phyloP scores from a whole-genome alignment of 2,797 vertebrate species.

The Tokudaia muenninki region DNA sequence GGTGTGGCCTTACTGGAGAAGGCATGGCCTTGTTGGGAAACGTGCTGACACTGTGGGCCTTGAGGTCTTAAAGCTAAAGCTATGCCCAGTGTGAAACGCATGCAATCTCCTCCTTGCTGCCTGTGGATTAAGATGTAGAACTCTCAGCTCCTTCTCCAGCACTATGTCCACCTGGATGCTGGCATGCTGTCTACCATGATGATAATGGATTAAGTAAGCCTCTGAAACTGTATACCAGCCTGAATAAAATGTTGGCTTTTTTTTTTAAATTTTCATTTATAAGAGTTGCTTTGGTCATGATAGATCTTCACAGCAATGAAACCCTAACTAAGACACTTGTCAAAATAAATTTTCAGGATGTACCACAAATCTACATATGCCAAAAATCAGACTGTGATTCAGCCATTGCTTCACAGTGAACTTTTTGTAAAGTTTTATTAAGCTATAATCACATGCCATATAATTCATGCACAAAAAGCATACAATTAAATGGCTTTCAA shows the following conservation, averaged over 20 bases:
- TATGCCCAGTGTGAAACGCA: background rate
- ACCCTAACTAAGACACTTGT: background rate
- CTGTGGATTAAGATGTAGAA: background rate
- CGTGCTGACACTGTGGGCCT: background rate
- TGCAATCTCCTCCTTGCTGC: background rate
- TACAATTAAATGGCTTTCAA: constrained; percentile 6
- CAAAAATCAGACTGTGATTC: background rate
- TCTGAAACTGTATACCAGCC: background rate
- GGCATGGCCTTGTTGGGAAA: background rate
- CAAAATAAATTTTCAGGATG: background rate
- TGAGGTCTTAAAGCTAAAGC: background rate
- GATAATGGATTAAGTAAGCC: background rate
- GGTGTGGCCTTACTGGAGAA: background rate
- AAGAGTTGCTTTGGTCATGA: background rate
- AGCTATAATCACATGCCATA: constrained; percentile 6
- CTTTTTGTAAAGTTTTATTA: background rate
- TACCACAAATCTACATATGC: background rate
- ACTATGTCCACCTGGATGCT: background rate
- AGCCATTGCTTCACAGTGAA: background rate
- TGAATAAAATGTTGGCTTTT: background rate
- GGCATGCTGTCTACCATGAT: background rate
- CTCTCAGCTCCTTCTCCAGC: background rate
- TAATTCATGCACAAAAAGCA: background rate
- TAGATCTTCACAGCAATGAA: background rate
- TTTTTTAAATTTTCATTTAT: background rate